Percentiles rank a stretch among this genome's conserved stretches.
phyloP scores from a whole-genome alignment of 1,140 invertebrate genomes.

The Zaprionus vittiger region DNA sequence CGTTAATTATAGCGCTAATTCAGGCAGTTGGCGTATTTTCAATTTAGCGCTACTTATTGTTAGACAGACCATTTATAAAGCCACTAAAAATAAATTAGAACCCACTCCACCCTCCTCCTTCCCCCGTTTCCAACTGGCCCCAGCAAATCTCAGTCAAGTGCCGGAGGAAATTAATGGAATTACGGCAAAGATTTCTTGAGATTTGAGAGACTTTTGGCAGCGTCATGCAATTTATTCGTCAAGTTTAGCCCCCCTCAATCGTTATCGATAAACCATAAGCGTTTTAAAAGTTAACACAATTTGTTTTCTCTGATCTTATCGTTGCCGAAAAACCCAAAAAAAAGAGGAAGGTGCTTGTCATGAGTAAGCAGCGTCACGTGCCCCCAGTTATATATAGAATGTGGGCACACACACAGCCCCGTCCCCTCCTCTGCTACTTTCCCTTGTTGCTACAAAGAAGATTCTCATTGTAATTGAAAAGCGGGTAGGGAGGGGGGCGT shows the following conservation, averaged over 20 bases:
- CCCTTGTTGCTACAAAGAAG: background rate
- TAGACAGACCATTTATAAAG: conserved; percentile 70
- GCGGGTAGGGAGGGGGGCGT: background rate
- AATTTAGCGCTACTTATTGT: conserved; percentile 73
- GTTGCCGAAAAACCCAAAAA: background rate
- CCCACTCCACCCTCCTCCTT: background rate
- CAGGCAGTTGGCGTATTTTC: conserved; percentile 49
- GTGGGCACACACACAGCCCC: background rate
- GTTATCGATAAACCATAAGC: background rate
- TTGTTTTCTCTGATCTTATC: conserved; percentile 19
- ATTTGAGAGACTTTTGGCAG: background rate
- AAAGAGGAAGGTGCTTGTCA: background rate
- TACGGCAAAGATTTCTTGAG: background rate
- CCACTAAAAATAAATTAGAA: conserved; percentile 77
- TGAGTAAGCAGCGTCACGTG: conserved; percentile 68
- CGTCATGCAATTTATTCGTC: background rate
- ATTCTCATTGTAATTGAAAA: background rate
- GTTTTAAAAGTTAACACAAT: background rate
- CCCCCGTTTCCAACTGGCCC: background rate
- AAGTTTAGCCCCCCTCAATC: background rate
- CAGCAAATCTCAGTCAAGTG: background rate
- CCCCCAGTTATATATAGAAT: conserved; percentile 62
- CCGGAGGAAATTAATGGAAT: background rate
- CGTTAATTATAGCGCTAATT: conserved; percentile 80
- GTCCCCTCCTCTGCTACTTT: background rate